These are phyloP conservation scores for Beaufortia kweichowensis DNA, from an alignment of 2,113 vertebrate genomes.

Conservation along the genomic window DNA sequence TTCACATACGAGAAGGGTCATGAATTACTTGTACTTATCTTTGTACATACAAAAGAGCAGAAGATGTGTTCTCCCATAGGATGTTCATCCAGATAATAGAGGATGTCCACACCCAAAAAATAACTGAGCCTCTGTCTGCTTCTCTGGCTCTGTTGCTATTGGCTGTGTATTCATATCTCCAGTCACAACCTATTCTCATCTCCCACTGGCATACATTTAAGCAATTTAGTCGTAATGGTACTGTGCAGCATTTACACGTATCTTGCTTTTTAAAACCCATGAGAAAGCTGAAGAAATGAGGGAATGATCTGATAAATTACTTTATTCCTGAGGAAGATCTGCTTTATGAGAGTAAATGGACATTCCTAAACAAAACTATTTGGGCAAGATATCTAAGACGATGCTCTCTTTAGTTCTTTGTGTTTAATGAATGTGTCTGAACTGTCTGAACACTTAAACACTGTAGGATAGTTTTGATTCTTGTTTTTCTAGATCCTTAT, in stretches of 20 bases:
- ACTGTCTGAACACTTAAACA: not conserved
- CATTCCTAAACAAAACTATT: not conserved
- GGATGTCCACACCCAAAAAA: constrained; percentile 43
- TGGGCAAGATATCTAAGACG: not conserved
- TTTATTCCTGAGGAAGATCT: not conserved
- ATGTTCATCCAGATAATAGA: constrained; percentile 33
- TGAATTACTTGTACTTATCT: not conserved
- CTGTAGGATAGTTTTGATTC: not conserved
- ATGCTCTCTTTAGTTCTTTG: not conserved
- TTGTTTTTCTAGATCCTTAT: not conserved
- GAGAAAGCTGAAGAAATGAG: not conserved
- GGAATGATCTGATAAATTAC: not conserved
- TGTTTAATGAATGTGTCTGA: not conserved
- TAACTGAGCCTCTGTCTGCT: not conserved
- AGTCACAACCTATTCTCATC: not conserved
- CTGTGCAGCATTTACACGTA: not conserved
- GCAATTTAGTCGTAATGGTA: constrained; percentile 11
- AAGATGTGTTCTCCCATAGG: constrained; percentile 24
- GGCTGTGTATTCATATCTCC: constrained; percentile 17
- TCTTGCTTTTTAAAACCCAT: not conserved
- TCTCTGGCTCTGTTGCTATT: not conserved
- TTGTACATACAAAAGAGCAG: not conserved
- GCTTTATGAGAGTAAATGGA: not conserved
- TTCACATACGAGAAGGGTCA: not conserved
- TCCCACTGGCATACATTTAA: not conserved